A percentile compares a stretch with the other conserved stretches of the same genome.
Conservation (phyloP, 2,888 invertebrate species). For the Acanthoscelides obtectus region DNA sequence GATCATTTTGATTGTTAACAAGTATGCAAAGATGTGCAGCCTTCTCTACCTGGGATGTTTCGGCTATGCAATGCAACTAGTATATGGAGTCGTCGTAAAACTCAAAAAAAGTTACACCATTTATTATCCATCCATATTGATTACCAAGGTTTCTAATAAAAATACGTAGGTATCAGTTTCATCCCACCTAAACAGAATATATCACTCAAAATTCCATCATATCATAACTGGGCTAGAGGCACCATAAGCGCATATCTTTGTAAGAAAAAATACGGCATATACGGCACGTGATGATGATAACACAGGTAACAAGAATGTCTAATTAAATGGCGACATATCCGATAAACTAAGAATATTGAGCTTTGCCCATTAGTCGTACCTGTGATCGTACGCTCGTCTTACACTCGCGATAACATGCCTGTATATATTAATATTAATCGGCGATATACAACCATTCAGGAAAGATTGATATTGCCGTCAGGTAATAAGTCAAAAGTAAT, state of each 20-base stretch:
- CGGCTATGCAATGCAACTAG: too few relatives aligned
- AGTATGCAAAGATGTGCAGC: too few relatives aligned
- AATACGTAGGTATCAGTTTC: too few relatives aligned
- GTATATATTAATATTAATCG: not conserved
- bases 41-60: too few relatives aligned
- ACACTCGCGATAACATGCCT: not conserved
- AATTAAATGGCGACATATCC: not conserved
- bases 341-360: not conserved
- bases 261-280: not conserved
- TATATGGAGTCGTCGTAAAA: too few relatives aligned
- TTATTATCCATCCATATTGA: too few relatives aligned
- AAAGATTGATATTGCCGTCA: not conserved
- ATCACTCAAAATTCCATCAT: too few relatives aligned
- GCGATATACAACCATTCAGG: not conserved
- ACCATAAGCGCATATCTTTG: not conserved
- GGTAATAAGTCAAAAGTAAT: not conserved
- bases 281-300: not conserved
- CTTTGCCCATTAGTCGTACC: not conserved
- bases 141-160: too few relatives aligned
- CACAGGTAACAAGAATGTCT: not conserved
- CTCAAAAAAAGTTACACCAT: too few relatives aligned
- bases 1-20: too few relatives aligned
- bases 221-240: too few relatives aligned
- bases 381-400: not conserved
- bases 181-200: too few relatives aligned